Conservation (phyloP, 2,113 vertebrate species). For the Ammodytes dubius region DNA sequence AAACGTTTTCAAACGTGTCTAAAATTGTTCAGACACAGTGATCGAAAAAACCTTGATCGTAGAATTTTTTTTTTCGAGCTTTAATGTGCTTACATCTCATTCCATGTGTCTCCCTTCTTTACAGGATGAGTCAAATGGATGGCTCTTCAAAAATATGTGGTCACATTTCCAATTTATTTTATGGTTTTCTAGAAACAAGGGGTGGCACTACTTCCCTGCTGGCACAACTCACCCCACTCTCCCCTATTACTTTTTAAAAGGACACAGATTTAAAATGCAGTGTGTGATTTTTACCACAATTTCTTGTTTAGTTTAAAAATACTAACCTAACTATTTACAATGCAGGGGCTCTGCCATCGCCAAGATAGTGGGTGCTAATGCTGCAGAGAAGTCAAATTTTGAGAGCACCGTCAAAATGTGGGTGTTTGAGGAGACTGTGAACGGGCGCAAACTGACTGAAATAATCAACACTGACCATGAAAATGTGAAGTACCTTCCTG, state of each 20-base stretch:
- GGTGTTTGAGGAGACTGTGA: slow-evolving; percentile 95
- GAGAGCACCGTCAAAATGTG: slow-evolving; percentile 92
- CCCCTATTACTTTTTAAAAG: background rate
- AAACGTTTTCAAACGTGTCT: no score
- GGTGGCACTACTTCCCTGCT: no score
- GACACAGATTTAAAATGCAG: background rate
- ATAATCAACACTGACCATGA: slow-evolving; percentile 96
- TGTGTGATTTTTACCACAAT: background rate
- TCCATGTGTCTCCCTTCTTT: no score
- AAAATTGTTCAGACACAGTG: no score
- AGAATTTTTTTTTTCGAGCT: no score
- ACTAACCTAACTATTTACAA: slow-evolving; percentile 19
- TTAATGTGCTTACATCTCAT: no score
- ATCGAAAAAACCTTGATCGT: no score
- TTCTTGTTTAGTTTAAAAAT: background rate
- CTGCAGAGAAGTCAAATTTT: slow-evolving; percentile 86
- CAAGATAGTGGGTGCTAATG: slow-evolving; percentile 93
- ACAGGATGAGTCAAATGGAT: no score
- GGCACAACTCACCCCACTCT: no score
- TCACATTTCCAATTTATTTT: no score
- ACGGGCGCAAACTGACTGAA: slow-evolving; percentile 91
- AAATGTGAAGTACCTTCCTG: slow-evolving; percentile 96
- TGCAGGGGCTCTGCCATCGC: slow-evolving; percentile 96
- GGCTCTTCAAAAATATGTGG: no score
- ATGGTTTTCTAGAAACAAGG: no score